Base-by-base conservation (phyloP, 2,888 invertebrate species). In the Quadroppia sp. region DNA sequence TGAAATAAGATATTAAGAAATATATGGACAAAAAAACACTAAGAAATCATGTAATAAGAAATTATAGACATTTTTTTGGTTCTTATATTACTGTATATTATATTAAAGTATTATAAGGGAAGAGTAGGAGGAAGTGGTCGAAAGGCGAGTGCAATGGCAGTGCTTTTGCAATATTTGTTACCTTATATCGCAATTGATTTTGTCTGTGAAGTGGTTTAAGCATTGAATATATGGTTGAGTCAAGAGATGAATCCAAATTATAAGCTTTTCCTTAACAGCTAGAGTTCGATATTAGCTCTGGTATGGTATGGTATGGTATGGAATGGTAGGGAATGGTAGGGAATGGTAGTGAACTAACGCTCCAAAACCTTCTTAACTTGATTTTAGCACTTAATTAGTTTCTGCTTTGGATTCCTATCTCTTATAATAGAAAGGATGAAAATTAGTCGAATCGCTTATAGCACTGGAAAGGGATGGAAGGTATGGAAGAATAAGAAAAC, bases 361-460 rank as follows among this genome's bases (percentile, higher is more conserved):
- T 20, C 25, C 25, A 11, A 59, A 59, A 30, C 28, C 4, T 59
- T 59, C 59, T 59, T 59, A 59, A 59, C 59, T 59, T 30, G 59
- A 59, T 59, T 59, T 59, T 59, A 59, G 59, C 59, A 59, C 59
- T 59, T 59, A 59, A 59, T 59, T 59, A 59, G 59, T 59, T 59
- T 59, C 59, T 59, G 15, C 25, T 59, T 23, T 28, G 59, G 30
- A 59, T 59, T 50, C 59, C n/a, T 28, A 59, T 30, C 59, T 28
- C 30, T 59, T 17, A 15, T 20, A 30, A 13, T 30, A 30, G 30
- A 59, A 30, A 13, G 20, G 20, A 30, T 59, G 59, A 59, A 59
- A 59, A 59, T 59, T 59, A 59, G 28, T 59, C 11, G 59, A 59
- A 59, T 28, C 59, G 30, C 59, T 59, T 59, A 59, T 9, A 20